Evolutionary conservation across 2,113 vertebrate species (phyloP), one percentile per base, ranked within the genome.

Genomic region (Corydoras sp.): DNA sequence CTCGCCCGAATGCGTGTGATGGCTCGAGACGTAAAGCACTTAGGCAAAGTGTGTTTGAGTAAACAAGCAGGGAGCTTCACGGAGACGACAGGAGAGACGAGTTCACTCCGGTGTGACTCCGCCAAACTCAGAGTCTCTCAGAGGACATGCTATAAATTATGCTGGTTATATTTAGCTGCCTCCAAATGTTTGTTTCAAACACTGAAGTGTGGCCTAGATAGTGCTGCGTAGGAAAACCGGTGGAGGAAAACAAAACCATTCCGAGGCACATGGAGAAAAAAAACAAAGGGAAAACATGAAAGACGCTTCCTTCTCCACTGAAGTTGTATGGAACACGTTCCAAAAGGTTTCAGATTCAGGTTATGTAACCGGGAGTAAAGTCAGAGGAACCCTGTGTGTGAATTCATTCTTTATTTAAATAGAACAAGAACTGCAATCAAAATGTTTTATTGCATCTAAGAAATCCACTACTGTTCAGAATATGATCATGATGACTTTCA

Each of bases 131-230:
- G 73, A 71, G 73, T 79, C 75, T 79, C 65, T 71, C 68, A 68
- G 76, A 79, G 69, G 73, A 72, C 65, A 35, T 58, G 65, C 62
- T 72, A 66, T 75, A 78, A 78, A 78, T 63, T 68, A 68, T 78
- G 64, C 69, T 32, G 53, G 73, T 72, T 79, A 79, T 75, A 75
- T 79, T 79, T 79, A 79, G 73, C 69, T 65, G 64, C 64, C 61
- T 75, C 56, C 55, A 60, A 72, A 74, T 69, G 73, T 75, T 78
- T 75, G 77, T 78, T 75, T 75, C 49, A 32, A 63, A 71, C 72
- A 78, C 58, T 75, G 73, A 78, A 68, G 69, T 54, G 24, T 79
- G 77, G 65, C 77, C 77, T 75, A 79, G 65, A 75, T 79, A 69
- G 50, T 62, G 58, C 58, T 72, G 51, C 56, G 64, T 51, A 58